Evolutionary conservation across 2,113 vertebrate genomes (phyloP).

Genomic region (Oryctolagus cuniculus): mOryCun1.1 NC_091453.1:23603501-23604000

Average conservation of each 20-base stretch:
- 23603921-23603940: too few relatives aligned
- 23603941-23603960: too few relatives aligned
- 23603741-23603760: constrained; percentile 48
- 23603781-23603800: background rate
- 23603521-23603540: constrained; percentile 13
- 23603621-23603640: constrained; percentile 37
- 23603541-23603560: constrained; percentile 11
- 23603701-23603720: constrained; percentile 35
- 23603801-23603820: too few relatives aligned
- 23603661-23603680: constrained; percentile 40
- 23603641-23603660: background rate
- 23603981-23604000: too few relatives aligned
- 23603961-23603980: too few relatives aligned
- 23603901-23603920: too few relatives aligned
- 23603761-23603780: background rate
- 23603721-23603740: constrained; percentile 58
- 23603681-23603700: constrained; percentile 58
- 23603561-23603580: background rate
- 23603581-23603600: constrained; percentile 20
- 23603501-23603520: constrained; percentile 27
- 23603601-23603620: constrained; percentile 8
- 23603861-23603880: too few relatives aligned
- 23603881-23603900: too few relatives aligned
- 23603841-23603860: too few relatives aligned
- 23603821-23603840: too few relatives aligned